Conservation (phyloP, 2,797 vertebrate genomes). For the Pseudochaenichthys georgianus region DNA sequence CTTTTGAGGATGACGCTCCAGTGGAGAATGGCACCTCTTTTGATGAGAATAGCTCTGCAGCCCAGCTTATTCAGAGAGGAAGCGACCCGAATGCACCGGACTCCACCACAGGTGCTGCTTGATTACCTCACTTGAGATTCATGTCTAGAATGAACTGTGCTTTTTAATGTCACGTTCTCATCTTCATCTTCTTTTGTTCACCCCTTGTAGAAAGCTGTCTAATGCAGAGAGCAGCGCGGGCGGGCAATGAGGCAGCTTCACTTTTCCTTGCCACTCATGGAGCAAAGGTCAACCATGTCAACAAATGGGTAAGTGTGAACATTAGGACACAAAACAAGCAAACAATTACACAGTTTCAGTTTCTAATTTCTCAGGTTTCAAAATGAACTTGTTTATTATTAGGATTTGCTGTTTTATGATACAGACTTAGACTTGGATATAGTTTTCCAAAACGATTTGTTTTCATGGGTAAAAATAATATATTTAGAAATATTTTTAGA, state of each 20-base stretch:
- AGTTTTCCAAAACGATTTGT: not conserved
- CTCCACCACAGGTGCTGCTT: conserved; percentile 85
- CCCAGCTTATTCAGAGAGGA: conserved; percentile 93
- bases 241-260: conserved; percentile 93
- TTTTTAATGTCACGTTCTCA: not conserved
- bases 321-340: not conserved
- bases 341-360: not conserved
- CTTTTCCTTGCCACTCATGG: conserved; percentile 96
- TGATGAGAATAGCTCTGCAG: conserved; percentile 96
- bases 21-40: conserved; percentile 97
- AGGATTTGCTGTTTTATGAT: not conserved
- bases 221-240: conserved; percentile 92
- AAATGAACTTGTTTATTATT: too few species aligned
- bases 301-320: conserved; percentile 91
- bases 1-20: conserved; percentile 91
- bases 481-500: too few species aligned
- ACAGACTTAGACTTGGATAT: not conserved
- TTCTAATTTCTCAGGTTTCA: too few species aligned
- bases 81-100: conserved; percentile 96
- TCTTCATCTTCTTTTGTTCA: not conserved
- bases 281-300: conserved; percentile 95
- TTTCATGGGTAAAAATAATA: too few species aligned
- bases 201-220: conserved; percentile 91
- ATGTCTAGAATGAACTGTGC: not conserved
- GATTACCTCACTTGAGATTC: not conserved